Evolutionary conservation across 2,113 vertebrate genomes (phyloP), one percentile per base, ranked within the genome.

Genomic region (Phrynosoma platyrhinos): DNA sequence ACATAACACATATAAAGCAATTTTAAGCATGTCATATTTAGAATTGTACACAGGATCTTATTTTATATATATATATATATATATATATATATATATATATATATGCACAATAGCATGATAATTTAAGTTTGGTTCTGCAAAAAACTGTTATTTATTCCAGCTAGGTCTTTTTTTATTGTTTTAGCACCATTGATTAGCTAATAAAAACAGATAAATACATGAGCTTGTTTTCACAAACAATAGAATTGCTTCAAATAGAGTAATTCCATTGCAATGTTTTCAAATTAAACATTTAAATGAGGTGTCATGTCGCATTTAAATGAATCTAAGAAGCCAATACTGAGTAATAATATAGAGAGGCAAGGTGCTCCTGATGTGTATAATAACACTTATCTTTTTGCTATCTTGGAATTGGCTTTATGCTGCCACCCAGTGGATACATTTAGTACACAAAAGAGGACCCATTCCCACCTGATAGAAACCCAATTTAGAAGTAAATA

Each of bases 241-340:
- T 76, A 8, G 76, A 72, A 89, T 18, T 10, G 68, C 53, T n/a
- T 30, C 62, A 83, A 55, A 42, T 83, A 76, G n/a, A 78, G 62
- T 66, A 88, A 76, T 88, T 83, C 42, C n/a, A 18, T 20, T 74
- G 21, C n/a, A 2, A 47, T 68, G 23, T 53, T 88, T 88, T 83
- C n/a, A 52, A 88, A 88, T 77, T 53, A 88, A 77, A 78, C n/a
- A 91, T 93, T 89, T 58, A 91, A 91, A 78, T 88, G 76, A 91
- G 92, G 42, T 86, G 10, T 10, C 79, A 0, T 42, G 23, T 79
- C 9, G 82, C 69, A 30, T 91, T 42, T 83, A 20, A 90, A 16
- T 66, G 78, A 85, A 83, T 90, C 72, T 36, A 71, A 82, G 66
- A 89, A 88, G 87, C 83, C 2, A 68, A 81, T 91, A 36, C 2